Evolutionary conservation across 2,888 invertebrate genomes (phyloP), one percentile per base, ranked within the genome.

Genomic region (Thecocarcelia acutangulata): DNA sequence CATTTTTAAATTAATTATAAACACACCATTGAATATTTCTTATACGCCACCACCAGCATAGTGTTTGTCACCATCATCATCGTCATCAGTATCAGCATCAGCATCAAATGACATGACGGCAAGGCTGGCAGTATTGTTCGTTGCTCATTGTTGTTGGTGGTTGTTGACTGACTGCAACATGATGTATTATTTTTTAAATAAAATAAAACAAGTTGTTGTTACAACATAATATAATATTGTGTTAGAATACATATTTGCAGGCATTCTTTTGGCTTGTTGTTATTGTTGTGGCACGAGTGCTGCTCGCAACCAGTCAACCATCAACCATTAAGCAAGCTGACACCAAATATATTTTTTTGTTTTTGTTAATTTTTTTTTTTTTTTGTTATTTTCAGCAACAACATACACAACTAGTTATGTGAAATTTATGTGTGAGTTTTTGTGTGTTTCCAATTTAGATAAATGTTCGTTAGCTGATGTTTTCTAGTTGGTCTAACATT

Each of bases 281-380:
- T 72, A 33, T 15, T 52, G 46, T 63, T 61, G 73, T 33, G 24
- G 33, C 33, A 6, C 33, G 33, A 33, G n/a, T n/a, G 33, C 33
- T 33, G 33, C 33, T 56, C 33, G 33, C 17, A 75, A 58, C 58
- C 63, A 75, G 59, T 75, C 80, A 75, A 52, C 75, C 80, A 80
- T 75, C 80, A 75, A 52, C 75, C 74, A 80, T 74, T 74, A 80
- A 80, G 74, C 80, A 70, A 70, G 70, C 80, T 75, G 75, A 80
- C 75, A 80, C 68, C 64, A 64, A 80, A 48, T 63, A 48, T 63
- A 8, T 46, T 56, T 68, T 72, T 58, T 68, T 66, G 40, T 54
- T 44, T 46, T 58, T 58, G 63, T 70, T 64, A 33, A 66, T 66
- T 66, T 58, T 66, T 58, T 54, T n/a, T 66, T 33, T 66, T 66